Evolutionary conservation across 1,140 invertebrate genomes (phyloP).

Genomic region (Macrocentrus cingulum): DNA sequence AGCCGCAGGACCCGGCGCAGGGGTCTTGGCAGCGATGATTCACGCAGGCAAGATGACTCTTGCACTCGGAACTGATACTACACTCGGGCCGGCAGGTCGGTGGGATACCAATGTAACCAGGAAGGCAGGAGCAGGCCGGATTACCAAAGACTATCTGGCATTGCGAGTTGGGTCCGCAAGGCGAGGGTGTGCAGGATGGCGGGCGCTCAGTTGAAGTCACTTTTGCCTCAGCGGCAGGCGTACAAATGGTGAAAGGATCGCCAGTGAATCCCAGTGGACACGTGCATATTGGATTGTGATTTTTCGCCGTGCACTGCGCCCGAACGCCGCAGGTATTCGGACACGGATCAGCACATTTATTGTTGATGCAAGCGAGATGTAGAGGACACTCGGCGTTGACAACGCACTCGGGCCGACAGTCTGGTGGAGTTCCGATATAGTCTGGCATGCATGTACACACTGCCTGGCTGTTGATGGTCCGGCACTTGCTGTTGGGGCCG

Average conservation of each 20-base stretch:
- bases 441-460: conserved; percentile 63
- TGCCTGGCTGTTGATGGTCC: conserved; percentile 57
- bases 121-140: conserved; percentile 77
- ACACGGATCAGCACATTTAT: conserved; percentile 63
- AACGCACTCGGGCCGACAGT: conserved; percentile 63
- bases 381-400: conserved; percentile 62
- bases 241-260: conserved; percentile 71
- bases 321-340: conserved; percentile 62
- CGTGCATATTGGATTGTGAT: conserved; percentile 69
- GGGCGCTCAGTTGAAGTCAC: conserved; percentile 62
- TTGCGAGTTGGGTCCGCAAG: conserved; percentile 80
- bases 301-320: conserved; percentile 60
- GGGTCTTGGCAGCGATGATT: conserved; percentile 75
- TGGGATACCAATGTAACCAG: conserved; percentile 73
- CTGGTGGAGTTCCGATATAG: conserved; percentile 59
- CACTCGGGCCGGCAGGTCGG: conserved; percentile 76
- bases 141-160: conserved; percentile 72
- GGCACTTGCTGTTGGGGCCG: conserved; percentile 63
- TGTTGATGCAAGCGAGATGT: conserved; percentile 61
- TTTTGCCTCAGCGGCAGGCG: conserved; percentile 45
- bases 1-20: conserved; percentile 73
- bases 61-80: conserved; percentile 72
- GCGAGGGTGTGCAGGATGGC: conserved; percentile 74
- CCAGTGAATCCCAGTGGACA: conserved; percentile 72
- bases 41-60: conserved; percentile 70